Evolutionary conservation across 2,888 invertebrate species (phyloP), one percentile per base, ranked within the genome.

Genomic region (Drosophila colorata): DNA sequence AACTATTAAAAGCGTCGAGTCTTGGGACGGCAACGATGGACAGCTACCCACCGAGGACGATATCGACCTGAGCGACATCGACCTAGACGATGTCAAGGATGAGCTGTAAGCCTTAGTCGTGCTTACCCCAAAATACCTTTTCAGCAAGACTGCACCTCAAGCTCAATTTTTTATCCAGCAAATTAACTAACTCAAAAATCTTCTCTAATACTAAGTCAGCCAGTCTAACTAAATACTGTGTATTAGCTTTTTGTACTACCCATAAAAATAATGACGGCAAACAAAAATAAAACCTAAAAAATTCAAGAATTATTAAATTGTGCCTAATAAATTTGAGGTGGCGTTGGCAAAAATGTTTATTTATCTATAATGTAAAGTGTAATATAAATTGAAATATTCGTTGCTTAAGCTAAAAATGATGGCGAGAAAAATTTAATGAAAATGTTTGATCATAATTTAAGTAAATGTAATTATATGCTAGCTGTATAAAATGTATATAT

Each of bases 21-120:
- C 97, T 0, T 99, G 99, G 99, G 98, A 99, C 91, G 99, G 99
- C 16, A 96, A 98, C 90, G 98, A 99, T 91, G 98, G 97, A 0
- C 96, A 96, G 87, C 93, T 96, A 83, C 97, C 97, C 2, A 94
- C 93, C 35, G 91, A 90, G 44, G 98, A 98, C 87, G 98, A 98
- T 75, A 96, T 97, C 72, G 98, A 98, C 93, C 94, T 98, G 56
- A 97, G 97, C 31, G 98, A 98, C 91, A 93, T 98, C 20, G 96
- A 96, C 77, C 93, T 98, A 43, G 96, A 96, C 87, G 96, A 96
- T 78, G 37, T 65, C 33, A 91, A 90, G 63, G 91, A 91, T 60
- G 91, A 91, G 71, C 89, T 91, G 52, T 91, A 90, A 78, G 25
- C 1, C 8, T 13, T 33, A 33, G 11, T 9, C 23, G 40, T 18